Base-by-base conservation (phyloP, 2,888 invertebrate genomes). In the Stenchaetothrips biformis region DNA sequence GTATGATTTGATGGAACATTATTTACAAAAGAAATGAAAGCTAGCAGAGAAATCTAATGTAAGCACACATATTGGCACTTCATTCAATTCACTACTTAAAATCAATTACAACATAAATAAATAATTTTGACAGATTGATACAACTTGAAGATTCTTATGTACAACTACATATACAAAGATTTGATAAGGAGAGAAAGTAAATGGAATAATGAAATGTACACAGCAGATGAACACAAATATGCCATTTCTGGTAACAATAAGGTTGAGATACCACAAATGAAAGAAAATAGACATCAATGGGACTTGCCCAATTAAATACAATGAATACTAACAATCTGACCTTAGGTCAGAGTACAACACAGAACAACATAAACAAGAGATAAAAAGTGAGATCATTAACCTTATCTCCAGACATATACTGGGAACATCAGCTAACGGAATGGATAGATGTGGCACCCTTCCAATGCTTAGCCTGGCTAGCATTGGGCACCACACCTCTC, bases 321-420 rank as follows among this genome's bases (percentile, higher is more conserved):
- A 74, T 25, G 67, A 74, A 74, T 74, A 74, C 67, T 74, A 74
- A 74, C 67, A 74, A 74, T 25, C 67, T 74, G 67, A 74, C 67
- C 25, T 21, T 13, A 59, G 18, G 59, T 59, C 59, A 59, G 59
- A 59, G 59, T 18, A 59, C 59, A 59, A 59, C 59, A 59, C 59
- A 37, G 37, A 59, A 59, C 59, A 59, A 59, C 59, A 13, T 74
- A 74, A 74, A 74, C 21, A 25, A 74, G 25, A 74, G 67, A 74
- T 74, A 74, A 74, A 25, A 25, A 74, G 67, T 74, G 67, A 74
- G 67, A 74, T 74, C 67, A 74, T 25, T 25, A 74, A 74, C 25
- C 21, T 74, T 59, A 59, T 74, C 67, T 74, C 25, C 25, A 74
- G 67, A 25, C 67, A 21, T 7, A 13, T 13, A 21, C 67, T 74